Base-by-base conservation (phyloP, 1,140 invertebrate genomes). In the Zaprionus africanus region DNA sequence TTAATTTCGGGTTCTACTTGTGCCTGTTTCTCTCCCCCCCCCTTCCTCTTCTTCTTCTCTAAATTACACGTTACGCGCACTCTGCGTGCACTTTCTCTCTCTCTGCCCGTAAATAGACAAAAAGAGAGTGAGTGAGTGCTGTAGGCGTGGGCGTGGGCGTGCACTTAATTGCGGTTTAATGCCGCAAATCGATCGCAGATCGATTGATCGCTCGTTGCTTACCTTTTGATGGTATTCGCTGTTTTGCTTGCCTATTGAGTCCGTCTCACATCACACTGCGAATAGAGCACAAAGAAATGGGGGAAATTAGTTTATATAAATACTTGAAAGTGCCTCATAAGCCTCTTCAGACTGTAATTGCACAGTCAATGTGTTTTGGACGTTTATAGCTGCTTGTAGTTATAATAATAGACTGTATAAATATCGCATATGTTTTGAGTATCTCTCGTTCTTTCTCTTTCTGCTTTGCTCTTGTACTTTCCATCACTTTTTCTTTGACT, bases 1-100 rank as follows among this genome's bases (percentile, higher is more conserved):
- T 90, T 88, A 88, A 88, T 88, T 88, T 78, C 68, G 79, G 81
- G 86, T 88, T 88, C 85, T 78, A 69, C 54, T 64, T 46, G 0
- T 46, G 2, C 2, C n/a, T 43, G 0, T 5, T 6, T n/a, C 38
- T 41, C 2, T 22, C 22, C 22, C 22, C 1, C 22, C 22, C 2
- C n/a, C 13, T 15, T 15, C 38, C 2, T 43, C 41, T 43, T n/a
- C 41, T 17, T 17, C 41, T 43, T 46, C n/a, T 58, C 43, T 62
- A 87, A 87, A 87, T 87, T 87, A 87, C 54, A 74, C 65, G 56
- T 61, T 66, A 77, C 63, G 67, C 79, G 58, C 58, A 81, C 19
- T 12, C 19, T 51, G 46, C 46, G 46, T 75, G 81, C 85, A 88
- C 84, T 88, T 88, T 88, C 84, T 88, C 84, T 88, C 84, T 70